Conservation (phyloP, 2,113 vertebrate genomes). For the Phainopepla nitens region DNA sequence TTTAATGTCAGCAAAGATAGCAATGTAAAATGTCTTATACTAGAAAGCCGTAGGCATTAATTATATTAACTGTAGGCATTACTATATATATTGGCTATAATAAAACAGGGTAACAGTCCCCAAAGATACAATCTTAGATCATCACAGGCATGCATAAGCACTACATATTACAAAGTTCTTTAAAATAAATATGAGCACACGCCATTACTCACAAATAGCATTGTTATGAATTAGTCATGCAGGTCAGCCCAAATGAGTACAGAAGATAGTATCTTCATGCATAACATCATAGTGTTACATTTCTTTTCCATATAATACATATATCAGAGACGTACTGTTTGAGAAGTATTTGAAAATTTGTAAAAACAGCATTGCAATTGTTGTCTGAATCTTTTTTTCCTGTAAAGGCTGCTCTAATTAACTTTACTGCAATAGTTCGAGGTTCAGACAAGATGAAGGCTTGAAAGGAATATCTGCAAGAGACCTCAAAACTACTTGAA, state of each 20-base stretch:
- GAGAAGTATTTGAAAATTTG: background rate
- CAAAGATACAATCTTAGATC: background rate
- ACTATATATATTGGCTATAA: background rate
- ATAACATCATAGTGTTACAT: background rate
- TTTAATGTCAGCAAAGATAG: background rate
- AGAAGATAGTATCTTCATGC: background rate
- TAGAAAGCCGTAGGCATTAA: background rate
- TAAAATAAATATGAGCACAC: background rate
- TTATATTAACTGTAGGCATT: background rate
- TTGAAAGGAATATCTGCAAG: background rate
- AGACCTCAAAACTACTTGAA: background rate
- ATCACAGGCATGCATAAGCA: background rate
- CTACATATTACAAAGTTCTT: background rate
- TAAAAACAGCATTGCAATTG: background rate
- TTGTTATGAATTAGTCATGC: background rate
- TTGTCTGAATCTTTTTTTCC: background rate
- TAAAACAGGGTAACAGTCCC: background rate
- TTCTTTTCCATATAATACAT: background rate
- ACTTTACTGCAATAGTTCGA: background rate
- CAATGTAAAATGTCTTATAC: background rate
- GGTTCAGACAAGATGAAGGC: background rate
- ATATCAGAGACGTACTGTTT: background rate
- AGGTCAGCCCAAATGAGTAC: background rate
- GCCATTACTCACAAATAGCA: background rate
- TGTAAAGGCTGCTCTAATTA: background rate